Percentiles rank a stretch among this genome's conserved stretches.
These are phyloP conservation scores for Eleginops maclovinus DNA, from an alignment of 2,113 vertebrate genomes.

Conservation along the genomic window DNA sequence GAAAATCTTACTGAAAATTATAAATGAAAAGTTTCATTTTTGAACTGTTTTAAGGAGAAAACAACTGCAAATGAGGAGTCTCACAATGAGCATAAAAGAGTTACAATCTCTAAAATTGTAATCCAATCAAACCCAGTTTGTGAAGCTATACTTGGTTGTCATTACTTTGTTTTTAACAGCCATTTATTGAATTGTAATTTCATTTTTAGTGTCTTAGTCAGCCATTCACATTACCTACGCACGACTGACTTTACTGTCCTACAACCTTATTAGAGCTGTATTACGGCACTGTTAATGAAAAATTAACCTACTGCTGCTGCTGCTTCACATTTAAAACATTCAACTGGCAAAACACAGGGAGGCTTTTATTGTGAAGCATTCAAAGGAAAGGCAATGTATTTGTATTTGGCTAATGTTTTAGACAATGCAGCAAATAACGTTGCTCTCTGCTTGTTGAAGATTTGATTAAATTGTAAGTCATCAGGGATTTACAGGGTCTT, in stretches of 20 bases:
- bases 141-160: too few relatives aligned
- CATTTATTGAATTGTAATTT: background rate
- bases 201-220: background rate
- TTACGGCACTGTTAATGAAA: background rate
- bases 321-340: background rate
- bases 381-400: background rate
- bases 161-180: background rate
- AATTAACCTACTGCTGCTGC: background rate
- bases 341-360: background rate
- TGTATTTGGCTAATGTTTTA: too few relatives aligned
- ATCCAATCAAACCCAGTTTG: background rate
- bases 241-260: background rate
- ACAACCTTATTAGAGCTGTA: background rate
- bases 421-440: background rate
- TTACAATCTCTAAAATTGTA: background rate
- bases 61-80: background rate
- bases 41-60: background rate
- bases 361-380: constrained; percentile 6
- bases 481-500: too few relatives aligned
- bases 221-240: background rate
- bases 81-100: background rate
- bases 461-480: too few relatives aligned
- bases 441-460: too few relatives aligned
- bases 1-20: too few relatives aligned
- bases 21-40: too few relatives aligned